Percentiles rank a stretch among this genome's conserved stretches.
phyloP scores from a whole-genome alignment of 92 coral and sea anemone species.

The Epizoanthus ramosus region DNA sequence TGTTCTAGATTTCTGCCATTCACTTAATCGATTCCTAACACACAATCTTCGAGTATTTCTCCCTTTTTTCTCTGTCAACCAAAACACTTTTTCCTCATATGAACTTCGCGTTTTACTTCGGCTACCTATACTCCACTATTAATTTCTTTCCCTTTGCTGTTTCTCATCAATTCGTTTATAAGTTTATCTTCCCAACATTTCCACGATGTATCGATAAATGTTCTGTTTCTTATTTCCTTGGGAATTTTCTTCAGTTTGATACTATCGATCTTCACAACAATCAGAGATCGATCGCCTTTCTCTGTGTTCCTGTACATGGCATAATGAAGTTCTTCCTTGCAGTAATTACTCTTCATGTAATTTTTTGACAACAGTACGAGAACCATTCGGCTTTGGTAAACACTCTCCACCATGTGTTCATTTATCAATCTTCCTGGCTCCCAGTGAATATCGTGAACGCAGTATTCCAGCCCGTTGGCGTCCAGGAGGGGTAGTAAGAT shows the following conservation, averaged over 20 bases:
- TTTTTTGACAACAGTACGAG: constrained; percentile 7
- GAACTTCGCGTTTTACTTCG: no score
- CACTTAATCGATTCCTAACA: no score
- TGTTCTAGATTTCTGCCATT: no score
- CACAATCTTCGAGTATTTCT: no score
- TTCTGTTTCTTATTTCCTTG: constrained; percentile 17
- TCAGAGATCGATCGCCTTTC: constrained; percentile 16
- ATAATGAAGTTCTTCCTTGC: constrained; percentile 16
- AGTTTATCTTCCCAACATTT: constrained; percentile 17
- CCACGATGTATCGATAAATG: constrained; percentile 20
- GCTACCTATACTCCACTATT: background rate
- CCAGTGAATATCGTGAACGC: constrained; percentile 33
- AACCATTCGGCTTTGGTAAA: constrained; percentile 32
- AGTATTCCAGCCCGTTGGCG: background rate
- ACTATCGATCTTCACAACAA: constrained; percentile 16
- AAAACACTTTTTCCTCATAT: no score
- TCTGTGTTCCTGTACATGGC: constrained; percentile 11
- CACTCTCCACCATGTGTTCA: constrained; percentile 17
- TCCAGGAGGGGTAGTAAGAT: constrained; percentile 21
- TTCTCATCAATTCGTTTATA: background rate
- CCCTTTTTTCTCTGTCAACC: no score
- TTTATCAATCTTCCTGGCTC: constrained; percentile 13
- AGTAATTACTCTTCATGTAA: constrained; percentile 22
- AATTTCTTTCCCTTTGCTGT: background rate
- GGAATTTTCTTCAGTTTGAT: background rate